These are phyloP conservation scores for Rhagium mordax DNA, from an alignment of 2,888 invertebrate genomes.

Conservation along the genomic window DNA sequence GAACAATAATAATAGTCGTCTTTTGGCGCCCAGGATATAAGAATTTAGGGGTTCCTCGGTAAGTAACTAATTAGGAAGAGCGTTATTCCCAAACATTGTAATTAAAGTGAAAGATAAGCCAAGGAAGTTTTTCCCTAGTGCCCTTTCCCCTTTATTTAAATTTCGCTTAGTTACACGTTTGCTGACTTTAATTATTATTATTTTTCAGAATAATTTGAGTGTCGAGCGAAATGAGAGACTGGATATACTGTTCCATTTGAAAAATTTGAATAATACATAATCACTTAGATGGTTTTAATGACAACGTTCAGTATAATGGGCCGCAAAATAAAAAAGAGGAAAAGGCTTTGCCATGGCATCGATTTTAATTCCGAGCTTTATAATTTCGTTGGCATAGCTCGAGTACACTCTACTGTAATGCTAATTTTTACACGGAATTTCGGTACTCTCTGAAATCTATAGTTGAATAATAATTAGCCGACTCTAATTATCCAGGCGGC, in stretches of 20 bases:
- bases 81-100: not conserved
- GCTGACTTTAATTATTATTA: slow-evolving; percentile 21
- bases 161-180: slow-evolving; percentile 13
- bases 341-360: not conserved
- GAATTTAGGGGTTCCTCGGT: not conserved
- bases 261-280: slow-evolving; percentile 27
- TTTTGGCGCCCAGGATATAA: not conserved
- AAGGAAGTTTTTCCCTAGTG: not conserved
- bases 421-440: not conserved
- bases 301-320: slow-evolving; percentile 1
- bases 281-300: slow-evolving; percentile 24
- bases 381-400: slow-evolving; percentile 3
- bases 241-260: slow-evolving; percentile 17
- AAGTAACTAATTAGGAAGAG: not conserved
- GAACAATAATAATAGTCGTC: not conserved
- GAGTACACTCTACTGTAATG: not conserved
- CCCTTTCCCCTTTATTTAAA: slow-evolving; percentile 1
- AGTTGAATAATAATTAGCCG: not conserved
- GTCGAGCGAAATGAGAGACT: not conserved
- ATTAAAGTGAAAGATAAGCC: slow-evolving; percentile 5
- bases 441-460: not conserved
- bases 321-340: not conserved
- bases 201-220: slow-evolving; percentile 14
- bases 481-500: not conserved
- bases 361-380: slow-evolving; percentile 9